Conservation (phyloP, 2,797 vertebrate species). For the Pygocentrus nattereri region DNA sequence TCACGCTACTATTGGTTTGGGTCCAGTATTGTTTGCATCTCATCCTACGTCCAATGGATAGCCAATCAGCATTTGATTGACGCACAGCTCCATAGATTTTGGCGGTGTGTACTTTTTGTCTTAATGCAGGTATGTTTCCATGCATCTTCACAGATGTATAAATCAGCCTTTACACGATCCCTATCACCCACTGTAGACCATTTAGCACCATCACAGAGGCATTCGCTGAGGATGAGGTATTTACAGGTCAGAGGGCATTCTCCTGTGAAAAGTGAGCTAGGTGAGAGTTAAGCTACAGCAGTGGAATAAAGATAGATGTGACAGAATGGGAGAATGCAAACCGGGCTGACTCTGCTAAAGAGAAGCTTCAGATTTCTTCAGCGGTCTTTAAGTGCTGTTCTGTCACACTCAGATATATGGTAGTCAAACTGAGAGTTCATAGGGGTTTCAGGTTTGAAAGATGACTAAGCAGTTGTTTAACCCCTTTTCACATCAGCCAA, state of each 20-base stretch:
- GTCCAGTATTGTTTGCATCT: too few species aligned
- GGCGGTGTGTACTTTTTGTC: too few species aligned
- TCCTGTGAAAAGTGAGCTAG: not conserved
- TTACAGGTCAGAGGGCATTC: not conserved
- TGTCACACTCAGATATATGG: not conserved
- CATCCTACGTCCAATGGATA: too few species aligned
- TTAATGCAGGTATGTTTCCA: too few species aligned
- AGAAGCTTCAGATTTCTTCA: constrained; percentile 1
- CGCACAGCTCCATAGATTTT: too few species aligned
- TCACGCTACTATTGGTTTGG: too few species aligned
- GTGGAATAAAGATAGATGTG: not conserved
- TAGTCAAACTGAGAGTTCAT: not conserved
- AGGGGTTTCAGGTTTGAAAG: not conserved
- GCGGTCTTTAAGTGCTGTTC: not conserved
- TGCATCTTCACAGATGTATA: not conserved
- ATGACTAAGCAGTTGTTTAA: not conserved
- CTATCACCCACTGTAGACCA: too few species aligned
- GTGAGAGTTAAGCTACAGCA: not conserved
- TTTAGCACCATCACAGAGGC: not conserved
- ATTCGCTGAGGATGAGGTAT: too few species aligned
- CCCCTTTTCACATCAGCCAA: too few species aligned
- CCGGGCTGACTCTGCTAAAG: not conserved
- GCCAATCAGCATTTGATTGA: too few species aligned
- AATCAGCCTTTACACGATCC: too few species aligned
- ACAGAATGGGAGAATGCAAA: not conserved